Conservation (phyloP, 2,113 vertebrate species). For the Isichthys henryi region DNA sequence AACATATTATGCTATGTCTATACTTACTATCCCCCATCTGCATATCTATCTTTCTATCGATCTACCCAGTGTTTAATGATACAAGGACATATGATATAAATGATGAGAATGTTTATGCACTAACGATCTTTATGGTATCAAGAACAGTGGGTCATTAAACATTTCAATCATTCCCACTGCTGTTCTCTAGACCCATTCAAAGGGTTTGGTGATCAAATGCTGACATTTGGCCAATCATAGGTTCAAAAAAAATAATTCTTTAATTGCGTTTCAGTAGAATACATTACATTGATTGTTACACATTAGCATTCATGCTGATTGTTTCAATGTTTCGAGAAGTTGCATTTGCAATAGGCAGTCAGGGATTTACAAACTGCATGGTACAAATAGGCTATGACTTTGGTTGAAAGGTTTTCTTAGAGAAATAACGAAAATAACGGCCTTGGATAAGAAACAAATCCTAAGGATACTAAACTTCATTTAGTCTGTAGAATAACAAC, state of each 20-base stretch:
- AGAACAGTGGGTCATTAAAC: background rate
- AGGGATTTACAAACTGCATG: background rate
- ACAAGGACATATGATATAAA: background rate
- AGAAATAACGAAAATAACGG: background rate
- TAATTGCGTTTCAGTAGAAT: background rate
- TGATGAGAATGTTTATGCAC: background rate
- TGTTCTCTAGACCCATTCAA: background rate
- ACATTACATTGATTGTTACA: background rate
- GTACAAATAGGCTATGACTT: background rate
- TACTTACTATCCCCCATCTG: background rate
- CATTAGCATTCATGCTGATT: background rate
- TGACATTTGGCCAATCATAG: background rate
- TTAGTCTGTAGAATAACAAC: background rate
- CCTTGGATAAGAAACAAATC: background rate
- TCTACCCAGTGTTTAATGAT: background rate
- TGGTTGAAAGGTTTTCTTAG: background rate
- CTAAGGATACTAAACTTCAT: background rate
- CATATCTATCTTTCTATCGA: background rate
- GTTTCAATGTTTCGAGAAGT: background rate
- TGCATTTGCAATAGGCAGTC: background rate
- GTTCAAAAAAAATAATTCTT: background rate
- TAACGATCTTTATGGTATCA: background rate
- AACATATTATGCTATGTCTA: background rate
- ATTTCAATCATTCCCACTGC: background rate
- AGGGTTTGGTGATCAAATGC: background rate